These are phyloP conservation scores for Diachasma alloeum DNA, from an alignment of 1,140 invertebrate species.

Conservation along the genomic window DNA sequence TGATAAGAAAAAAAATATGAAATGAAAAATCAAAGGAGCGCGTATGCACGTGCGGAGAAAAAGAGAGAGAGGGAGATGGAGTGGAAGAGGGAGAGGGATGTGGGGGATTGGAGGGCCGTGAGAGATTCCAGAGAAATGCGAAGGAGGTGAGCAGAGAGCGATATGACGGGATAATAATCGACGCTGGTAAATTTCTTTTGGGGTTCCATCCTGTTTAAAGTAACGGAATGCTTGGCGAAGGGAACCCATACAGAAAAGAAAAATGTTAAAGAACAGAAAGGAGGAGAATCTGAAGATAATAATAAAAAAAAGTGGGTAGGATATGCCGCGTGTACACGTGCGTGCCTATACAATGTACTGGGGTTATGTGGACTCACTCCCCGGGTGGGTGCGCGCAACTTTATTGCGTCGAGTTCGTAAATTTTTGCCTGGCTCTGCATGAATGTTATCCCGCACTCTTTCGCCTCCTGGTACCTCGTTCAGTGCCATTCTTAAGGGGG, in stretches of 20 bases:
- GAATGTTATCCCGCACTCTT: neutral
- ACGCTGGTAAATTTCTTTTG: constrained; percentile 25
- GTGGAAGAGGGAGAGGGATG: neutral
- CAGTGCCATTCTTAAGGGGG: neutral
- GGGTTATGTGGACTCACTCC: constrained; percentile 10
- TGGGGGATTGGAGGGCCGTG: neutral
- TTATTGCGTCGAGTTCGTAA: constrained; percentile 28
- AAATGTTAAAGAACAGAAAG: neutral
- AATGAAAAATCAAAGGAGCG: neutral
- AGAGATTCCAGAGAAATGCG: constrained; percentile 24
- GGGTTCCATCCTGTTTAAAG: constrained; percentile 15
- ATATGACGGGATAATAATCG: constrained; percentile 31
- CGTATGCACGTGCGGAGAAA: constrained; percentile 7
- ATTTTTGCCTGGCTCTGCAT: neutral
- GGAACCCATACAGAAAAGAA: neutral
- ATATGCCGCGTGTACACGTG: constrained; percentile 16
- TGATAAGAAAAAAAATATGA: neutral
- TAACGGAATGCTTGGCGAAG: constrained; percentile 11
- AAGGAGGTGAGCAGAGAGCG: constrained; percentile 12
- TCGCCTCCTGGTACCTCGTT: neutral
- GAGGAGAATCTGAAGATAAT: neutral
- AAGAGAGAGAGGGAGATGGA: neutral
- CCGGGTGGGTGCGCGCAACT: constrained; percentile 13
- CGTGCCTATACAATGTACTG: constrained; percentile 18
- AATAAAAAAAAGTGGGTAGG: neutral